Evolutionary conservation across 2,113 vertebrate genomes (phyloP).

Genomic region (Thamnophis sirtalis): DNA sequence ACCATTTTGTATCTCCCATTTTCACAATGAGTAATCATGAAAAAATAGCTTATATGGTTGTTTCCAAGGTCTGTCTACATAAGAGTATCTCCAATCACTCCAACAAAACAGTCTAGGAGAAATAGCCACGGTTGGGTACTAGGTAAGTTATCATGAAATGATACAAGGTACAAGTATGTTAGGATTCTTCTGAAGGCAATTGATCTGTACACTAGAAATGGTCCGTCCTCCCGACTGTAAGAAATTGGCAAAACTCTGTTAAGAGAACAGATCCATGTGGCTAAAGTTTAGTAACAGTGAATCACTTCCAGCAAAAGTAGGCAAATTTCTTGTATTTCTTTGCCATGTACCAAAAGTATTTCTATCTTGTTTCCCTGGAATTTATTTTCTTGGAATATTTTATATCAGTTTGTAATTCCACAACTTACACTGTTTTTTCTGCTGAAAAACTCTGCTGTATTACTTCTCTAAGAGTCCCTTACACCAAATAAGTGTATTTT

Average conservation of each 20-base stretch:
- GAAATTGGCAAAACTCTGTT: conserved; percentile 69
- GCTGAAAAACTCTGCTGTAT: neutral
- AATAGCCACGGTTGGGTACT: conserved; percentile 70
- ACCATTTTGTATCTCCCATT: neutral
- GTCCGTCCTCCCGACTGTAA: conserved; percentile 74
- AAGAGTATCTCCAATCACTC: neutral
- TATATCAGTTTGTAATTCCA: neutral
- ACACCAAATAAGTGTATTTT: neutral
- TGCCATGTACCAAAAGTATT: neutral
- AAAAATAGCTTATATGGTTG: conserved; percentile 11
- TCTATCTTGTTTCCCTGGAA: neutral
- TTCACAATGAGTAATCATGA: neutral
- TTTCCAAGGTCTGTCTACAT: conserved; percentile 50
- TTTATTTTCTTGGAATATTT: neutral
- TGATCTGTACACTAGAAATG: conserved; percentile 52
- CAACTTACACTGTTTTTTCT: neutral
- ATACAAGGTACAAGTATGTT: conserved; percentile 78
- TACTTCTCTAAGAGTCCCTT: neutral
- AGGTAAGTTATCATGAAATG: conserved; percentile 79
- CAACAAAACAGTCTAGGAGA: neutral
- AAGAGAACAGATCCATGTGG: neutral
- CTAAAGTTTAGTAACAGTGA: neutral
- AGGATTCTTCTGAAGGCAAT: conserved; percentile 58
- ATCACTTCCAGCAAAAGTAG: neutral
- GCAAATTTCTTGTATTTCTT: neutral